These are phyloP conservation scores for Conomelus anceps DNA, from an alignment of 2,888 invertebrate genomes.

Conservation along the genomic window DNA sequence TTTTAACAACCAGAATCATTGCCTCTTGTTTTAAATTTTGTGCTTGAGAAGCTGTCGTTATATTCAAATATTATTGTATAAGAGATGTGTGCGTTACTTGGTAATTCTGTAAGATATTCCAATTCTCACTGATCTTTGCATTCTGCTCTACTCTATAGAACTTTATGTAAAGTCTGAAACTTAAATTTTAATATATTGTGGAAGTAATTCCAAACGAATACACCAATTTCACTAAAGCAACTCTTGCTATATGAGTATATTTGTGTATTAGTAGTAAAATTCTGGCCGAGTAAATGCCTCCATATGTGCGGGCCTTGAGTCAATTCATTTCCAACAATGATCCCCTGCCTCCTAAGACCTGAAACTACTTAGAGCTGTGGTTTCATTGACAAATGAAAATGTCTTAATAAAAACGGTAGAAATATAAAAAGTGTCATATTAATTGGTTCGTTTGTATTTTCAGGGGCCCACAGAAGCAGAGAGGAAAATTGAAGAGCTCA, in stretches of 20 bases:
- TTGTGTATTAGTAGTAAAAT: not conserved
- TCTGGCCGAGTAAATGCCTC: not conserved
- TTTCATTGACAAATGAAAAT: too few species aligned
- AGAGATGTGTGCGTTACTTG: too few species aligned
- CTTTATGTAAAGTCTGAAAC: not conserved
- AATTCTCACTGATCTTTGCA: not conserved
- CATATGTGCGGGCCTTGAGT: not conserved
- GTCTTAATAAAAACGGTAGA: too few species aligned
- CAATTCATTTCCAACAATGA: too few species aligned
- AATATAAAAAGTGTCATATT: not conserved
- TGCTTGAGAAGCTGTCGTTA: too few species aligned
- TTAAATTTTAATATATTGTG: not conserved
- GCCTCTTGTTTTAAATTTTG: too few species aligned
- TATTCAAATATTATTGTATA: too few species aligned
- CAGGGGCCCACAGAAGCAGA: slow-evolving; percentile 86
- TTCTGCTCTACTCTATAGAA: not conserved
- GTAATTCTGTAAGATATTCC: too few species aligned
- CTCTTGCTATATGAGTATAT: not conserved
- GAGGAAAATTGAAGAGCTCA: slow-evolving; percentile 86
- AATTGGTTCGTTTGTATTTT: slow-evolving; percentile 7
- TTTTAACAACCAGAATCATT: too few species aligned
- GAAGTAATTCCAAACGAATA: not conserved
- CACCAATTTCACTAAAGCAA: not conserved
- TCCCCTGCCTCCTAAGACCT: too few species aligned
- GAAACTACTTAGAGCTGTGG: too few species aligned